These are phyloP conservation scores for Dasysyrphus albostriatus DNA, from an alignment of 2,888 invertebrate species.

Conservation along the genomic window DNA sequence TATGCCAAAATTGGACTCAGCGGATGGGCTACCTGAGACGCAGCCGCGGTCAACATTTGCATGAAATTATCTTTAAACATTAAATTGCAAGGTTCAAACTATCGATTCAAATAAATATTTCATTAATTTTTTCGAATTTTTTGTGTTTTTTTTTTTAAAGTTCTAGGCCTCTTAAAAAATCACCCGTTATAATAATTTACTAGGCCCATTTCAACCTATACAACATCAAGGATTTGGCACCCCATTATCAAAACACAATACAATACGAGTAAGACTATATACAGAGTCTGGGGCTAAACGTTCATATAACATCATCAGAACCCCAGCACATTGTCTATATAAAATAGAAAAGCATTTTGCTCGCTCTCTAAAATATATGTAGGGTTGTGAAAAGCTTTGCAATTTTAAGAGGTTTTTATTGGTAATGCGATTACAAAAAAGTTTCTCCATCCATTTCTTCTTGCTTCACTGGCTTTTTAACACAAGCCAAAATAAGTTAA, in stretches of 20 bases:
- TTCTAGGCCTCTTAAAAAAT: no score
- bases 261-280: neutral
- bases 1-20: no score
- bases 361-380: neutral
- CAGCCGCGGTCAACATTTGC: no score
- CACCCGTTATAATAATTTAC: neutral
- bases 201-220: neutral
- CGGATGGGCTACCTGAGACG: no score
- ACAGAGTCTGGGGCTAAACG: neutral
- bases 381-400: conserved; percentile 69
- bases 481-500: conserved; percentile 66
- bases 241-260: conserved; percentile 18
- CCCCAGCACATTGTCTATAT: conserved; percentile 3
- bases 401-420: conserved; percentile 72
- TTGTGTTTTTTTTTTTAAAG: no score
- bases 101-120: no score
- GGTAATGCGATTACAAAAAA: conserved; percentile 71
- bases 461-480: conserved; percentile 7
- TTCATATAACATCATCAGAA: neutral
- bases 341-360: neutral
- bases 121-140: no score
- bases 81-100: no score
- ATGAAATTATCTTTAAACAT: no score
- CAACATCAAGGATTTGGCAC: conserved; percentile 31
- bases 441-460: conserved; percentile 30